Conservation (phyloP, 2,888 invertebrate species). For the Hirtodrosophila duncani region DNA sequence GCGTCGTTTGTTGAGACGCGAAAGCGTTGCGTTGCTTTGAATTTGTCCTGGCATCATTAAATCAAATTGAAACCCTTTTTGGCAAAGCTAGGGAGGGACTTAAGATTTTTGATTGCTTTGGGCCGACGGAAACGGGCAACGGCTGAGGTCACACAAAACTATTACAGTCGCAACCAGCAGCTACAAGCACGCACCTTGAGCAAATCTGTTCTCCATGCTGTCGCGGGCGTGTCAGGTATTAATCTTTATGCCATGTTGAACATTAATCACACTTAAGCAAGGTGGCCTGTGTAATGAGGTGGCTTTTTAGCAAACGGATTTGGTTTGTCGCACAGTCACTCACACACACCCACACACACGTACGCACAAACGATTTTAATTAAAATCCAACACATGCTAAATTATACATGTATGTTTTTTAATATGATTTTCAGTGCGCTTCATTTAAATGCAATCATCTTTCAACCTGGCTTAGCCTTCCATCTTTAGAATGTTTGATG, state of each 20-base stretch:
- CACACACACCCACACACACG: not conserved
- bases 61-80: constrained; percentile 71
- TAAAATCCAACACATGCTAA: constrained; percentile 42
- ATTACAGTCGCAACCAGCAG: constrained; percentile 11
- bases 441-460: constrained; percentile 21
- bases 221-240: constrained; percentile 43
- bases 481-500: no score
- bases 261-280: constrained; percentile 64
- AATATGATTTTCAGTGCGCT: constrained; percentile 14
- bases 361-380: constrained; percentile 37
- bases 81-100: constrained; percentile 50
- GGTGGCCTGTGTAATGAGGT: constrained; percentile 42
- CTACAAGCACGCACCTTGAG: constrained; percentile 10
- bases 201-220: constrained; percentile 22
- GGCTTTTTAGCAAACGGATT: constrained; percentile 37
- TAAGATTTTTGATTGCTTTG: constrained; percentile 58
- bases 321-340: constrained; percentile 15
- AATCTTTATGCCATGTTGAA: constrained; percentile 35
- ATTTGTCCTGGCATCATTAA: constrained; percentile 69
- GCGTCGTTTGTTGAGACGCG: constrained; percentile 21
- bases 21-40: constrained; percentile 49
- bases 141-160: constrained; percentile 27
- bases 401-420: constrained; percentile 46
- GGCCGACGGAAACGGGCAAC: no score
- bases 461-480: not conserved